These are phyloP conservation scores for Linnaemya vulpina DNA, from an alignment of 2,888 invertebrate genomes.

Conservation along the genomic window DNA sequence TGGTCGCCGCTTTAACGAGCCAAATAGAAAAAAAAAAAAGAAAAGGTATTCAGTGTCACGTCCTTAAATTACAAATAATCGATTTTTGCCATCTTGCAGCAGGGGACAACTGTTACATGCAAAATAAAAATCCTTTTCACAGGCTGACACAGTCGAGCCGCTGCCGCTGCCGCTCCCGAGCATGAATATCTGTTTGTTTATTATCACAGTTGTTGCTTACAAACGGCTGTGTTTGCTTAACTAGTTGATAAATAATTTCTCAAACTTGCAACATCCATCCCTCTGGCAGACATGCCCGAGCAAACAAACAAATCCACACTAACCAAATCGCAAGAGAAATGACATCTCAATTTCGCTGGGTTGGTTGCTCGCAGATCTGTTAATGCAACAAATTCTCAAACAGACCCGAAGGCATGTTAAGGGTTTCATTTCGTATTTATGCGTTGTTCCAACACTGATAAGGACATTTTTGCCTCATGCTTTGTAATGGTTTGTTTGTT, in stretches of 20 bases:
- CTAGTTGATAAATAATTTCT: constrained; percentile 51
- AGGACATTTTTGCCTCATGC: constrained; percentile 29
- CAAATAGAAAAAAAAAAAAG: neutral
- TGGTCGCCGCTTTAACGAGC: neutral
- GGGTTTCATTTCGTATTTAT: constrained; percentile 28
- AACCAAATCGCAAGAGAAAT: constrained; percentile 46
- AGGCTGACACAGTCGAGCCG: neutral
- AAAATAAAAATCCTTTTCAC: constrained; percentile 43
- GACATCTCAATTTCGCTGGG: constrained; percentile 66
- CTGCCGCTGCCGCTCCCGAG: neutral
- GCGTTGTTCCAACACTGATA: constrained; percentile 48
- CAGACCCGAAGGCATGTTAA: constrained; percentile 63
- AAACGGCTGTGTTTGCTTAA: constrained; percentile 69
- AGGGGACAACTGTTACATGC: constrained; percentile 41
- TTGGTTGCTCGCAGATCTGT: constrained; percentile 27
- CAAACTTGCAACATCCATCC: constrained; percentile 53
- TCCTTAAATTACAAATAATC: constrained; percentile 80
- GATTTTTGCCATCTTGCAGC: constrained; percentile 64
- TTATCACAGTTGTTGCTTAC: constrained; percentile 55
- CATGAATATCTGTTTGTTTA: constrained; percentile 51
- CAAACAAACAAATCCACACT: constrained; percentile 33
- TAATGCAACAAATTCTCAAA: constrained; percentile 70
- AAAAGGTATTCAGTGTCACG: constrained; percentile 77
- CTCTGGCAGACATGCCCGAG: neutral
- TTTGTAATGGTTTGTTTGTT: constrained; percentile 48